phyloP scores from a whole-genome alignment of 2,888 invertebrate species.

The Caenorhabditis sulstoni region DNA sequence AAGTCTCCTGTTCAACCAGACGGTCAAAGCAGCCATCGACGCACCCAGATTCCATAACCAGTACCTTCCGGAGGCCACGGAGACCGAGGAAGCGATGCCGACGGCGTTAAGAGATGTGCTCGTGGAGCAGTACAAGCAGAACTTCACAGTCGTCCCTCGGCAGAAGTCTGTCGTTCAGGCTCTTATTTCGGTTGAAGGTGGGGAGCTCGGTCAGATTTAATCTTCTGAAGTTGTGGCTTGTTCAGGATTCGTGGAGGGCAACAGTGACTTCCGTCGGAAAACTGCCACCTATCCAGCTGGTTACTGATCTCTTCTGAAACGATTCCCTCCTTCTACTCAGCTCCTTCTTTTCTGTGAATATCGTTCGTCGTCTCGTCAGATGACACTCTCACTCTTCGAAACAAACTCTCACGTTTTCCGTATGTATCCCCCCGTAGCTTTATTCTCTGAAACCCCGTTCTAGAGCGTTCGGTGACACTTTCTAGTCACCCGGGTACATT shows the following conservation, averaged over 20 bases:
- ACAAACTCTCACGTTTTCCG: too few species aligned
- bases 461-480: constrained; percentile 39
- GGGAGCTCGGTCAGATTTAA: constrained; percentile 59
- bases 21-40: constrained; percentile 86
- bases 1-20: constrained; percentile 87
- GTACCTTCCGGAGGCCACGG: constrained; percentile 85
- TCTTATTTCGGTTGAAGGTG: constrained; percentile 63
- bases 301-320: constrained; percentile 62
- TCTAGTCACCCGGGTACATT: constrained; percentile 60
- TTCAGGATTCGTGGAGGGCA: constrained; percentile 77
- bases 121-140: constrained; percentile 74
- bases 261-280: constrained; percentile 78
- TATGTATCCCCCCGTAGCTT: constrained; percentile 35
- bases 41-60: constrained; percentile 79
- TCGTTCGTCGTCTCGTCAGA: constrained; percentile 18
- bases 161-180: constrained; percentile 79
- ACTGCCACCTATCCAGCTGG: constrained; percentile 79
- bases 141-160: constrained; percentile 70
- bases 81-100: constrained; percentile 86
- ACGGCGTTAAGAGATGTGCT: constrained; percentile 72
- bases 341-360: constrained; percentile 53
- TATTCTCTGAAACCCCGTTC: constrained; percentile 27
- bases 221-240: constrained; percentile 22
- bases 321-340: constrained; percentile 14
- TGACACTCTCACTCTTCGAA: constrained; percentile 24